Evolutionary conservation across 2,888 invertebrate species (phyloP).

Genomic region (Ormia ochracea): DNA sequence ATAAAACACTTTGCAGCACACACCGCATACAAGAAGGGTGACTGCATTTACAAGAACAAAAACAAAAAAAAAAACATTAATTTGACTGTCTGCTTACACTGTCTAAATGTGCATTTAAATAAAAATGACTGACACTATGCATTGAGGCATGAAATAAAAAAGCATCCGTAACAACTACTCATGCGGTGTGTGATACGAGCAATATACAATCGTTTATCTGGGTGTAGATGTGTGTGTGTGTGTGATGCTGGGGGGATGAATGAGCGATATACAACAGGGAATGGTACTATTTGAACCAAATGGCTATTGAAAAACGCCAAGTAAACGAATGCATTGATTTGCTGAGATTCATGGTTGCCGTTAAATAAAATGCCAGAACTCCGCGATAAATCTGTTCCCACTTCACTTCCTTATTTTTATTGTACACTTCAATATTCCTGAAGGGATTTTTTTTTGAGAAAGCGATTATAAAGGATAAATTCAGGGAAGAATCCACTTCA

Average conservation of each 20-base stretch:
- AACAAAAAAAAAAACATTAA: conserved; percentile 49
- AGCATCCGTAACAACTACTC: conserved; percentile 58
- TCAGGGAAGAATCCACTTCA: too few species aligned
- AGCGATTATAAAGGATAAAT: too few species aligned
- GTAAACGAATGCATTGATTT: too few species aligned
- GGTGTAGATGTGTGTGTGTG: too few species aligned
- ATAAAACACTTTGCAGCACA: conserved; percentile 38
- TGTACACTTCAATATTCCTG: too few species aligned
- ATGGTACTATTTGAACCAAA: background rate
- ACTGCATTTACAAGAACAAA: background rate
- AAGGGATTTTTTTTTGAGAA: too few species aligned
- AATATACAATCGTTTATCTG: too few species aligned
- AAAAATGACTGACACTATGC: conserved; percentile 60
- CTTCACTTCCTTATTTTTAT: too few species aligned
- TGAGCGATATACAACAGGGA: background rate
- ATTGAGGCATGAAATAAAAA: conserved; percentile 59
- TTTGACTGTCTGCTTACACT: conserved; percentile 56
- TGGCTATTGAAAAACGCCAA: too few species aligned
- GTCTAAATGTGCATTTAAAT: conserved; percentile 56
- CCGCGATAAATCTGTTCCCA: too few species aligned
- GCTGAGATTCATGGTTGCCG: too few species aligned
- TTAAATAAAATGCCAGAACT: too few species aligned
- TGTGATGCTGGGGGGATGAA: background rate
- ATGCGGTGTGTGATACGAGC: conserved; percentile 37
- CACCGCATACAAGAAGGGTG: conserved; percentile 19